Percentiles rank a stretch among this genome's conserved stretches.
Evolutionary conservation across 92 coral and sea anemone genomes (phyloP).

Genomic region (Epizoanthus scotinus): DNA sequence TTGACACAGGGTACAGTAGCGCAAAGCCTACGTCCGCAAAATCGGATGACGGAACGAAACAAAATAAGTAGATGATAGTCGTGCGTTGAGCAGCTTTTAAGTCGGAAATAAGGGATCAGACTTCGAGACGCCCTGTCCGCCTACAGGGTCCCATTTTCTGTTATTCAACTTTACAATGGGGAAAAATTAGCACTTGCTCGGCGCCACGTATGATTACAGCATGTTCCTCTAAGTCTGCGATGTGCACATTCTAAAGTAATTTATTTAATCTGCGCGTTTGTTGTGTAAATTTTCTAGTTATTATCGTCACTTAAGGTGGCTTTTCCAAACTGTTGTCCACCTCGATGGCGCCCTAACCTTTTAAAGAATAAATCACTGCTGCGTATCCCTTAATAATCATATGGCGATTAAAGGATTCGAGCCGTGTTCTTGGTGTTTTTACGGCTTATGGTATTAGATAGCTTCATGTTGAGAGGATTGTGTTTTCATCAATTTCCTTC

Average conservation of each 20-base stretch:
- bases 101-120: constrained; percentile 33
- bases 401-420: neutral
- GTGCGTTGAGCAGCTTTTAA: neutral
- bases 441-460: neutral
- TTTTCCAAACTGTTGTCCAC: constrained; percentile 19
- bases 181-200: constrained; percentile 26
- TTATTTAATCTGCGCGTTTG: neutral
- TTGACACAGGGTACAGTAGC: neutral
- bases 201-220: constrained; percentile 22
- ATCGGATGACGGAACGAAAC: neutral
- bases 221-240: constrained; percentile 16
- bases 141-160: neutral
- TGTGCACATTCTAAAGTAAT: constrained; percentile 32
- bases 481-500: too few relatives aligned
- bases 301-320: neutral
- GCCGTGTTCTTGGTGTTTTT: neutral
- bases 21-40: neutral
- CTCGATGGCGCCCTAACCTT: constrained; percentile 15
- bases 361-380: neutral
- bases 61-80: neutral
- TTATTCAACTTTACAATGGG: constrained; percentile 9
- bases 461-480: neutral
- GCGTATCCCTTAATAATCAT: neutral
- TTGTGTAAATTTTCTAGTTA: constrained; percentile 12
- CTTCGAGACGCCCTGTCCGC: constrained; percentile 21